Evolutionary conservation across 2,888 invertebrate species (phyloP), one percentile per base, ranked within the genome.

Genomic region (Holacanthella duospinosa): DNA sequence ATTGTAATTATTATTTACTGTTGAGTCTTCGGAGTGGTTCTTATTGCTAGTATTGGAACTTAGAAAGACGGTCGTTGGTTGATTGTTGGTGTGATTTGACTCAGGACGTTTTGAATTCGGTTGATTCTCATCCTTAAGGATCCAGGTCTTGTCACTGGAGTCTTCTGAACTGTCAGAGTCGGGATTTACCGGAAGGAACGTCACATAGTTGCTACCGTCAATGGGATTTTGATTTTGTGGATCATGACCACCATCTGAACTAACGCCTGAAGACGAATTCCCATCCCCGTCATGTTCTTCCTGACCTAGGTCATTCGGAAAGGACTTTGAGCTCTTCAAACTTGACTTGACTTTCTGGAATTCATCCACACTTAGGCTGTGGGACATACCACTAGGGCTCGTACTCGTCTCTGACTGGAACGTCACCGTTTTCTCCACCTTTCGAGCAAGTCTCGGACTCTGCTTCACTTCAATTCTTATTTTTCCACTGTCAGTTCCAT

Each of bases 281-380:
- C 64, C 66, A 78, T 91, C 91, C 58, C 88, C 88, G 81, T 75
- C 76, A 26, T 71, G 71, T 25, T 74, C 76, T 53, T 75, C 82
- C 65, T 80, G 75, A 59, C 84, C 77, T 72, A 91, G 84, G 75
- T 89, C 88, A 78, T 89, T 89, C 43, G 91, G 91, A 77, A 88
- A 90, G 16, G 90, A 90, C 76, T 88, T 88, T 6, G 90, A 90
- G 63, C 88, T 87, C 77, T 89, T 90, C 64, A 93, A 80, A 74
- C 88, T 85, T 29, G 87, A 88, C 70, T 89, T 82, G 68, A 89
- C 72, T 77, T 89, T 89, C 76, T 90, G 89, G 62, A 91, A 90
- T 78, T 91, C 91, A 77, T 91, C 90, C 64, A 89, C 90, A 60
- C 88, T 89, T 78, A 90, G 86, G 67, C 89, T 89, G 76, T 89